Conservation (phyloP, 2,888 invertebrate species). For the Iphiclides podalirius region DNA sequence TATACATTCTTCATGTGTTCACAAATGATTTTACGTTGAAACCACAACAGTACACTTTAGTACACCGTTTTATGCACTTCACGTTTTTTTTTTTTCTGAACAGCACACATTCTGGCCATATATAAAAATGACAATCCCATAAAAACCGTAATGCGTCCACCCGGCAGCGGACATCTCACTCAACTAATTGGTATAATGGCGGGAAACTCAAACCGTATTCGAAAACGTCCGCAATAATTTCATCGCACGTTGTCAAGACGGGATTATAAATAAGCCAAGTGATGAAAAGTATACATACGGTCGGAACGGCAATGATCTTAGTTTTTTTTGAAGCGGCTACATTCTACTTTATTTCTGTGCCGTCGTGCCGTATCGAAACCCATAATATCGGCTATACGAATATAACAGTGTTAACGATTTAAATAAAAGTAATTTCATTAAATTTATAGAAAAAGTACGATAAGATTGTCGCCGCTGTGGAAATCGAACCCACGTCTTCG, state of each 20-base stretch:
- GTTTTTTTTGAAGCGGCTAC: slow-evolving; percentile 51
- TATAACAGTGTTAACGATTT: neutral
- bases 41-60: neutral
- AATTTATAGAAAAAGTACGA: no score
- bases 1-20: no score
- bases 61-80: slow-evolving; percentile 18
- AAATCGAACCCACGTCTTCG: no score
- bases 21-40: neutral
- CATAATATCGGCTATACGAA: neutral
- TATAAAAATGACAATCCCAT: slow-evolving; percentile 40
- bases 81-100: neutral
- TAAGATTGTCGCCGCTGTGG: no score
- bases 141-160: slow-evolving; percentile 64
- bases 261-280: slow-evolving; percentile 71
- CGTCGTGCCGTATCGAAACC: slow-evolving; percentile 6
- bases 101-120: neutral
- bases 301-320: slow-evolving; percentile 69
- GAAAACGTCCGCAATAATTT: slow-evolving; percentile 69
- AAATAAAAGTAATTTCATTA: no score
- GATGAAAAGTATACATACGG: slow-evolving; percentile 74
- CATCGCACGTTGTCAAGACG: slow-evolving; percentile 61
- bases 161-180: slow-evolving; percentile 73
- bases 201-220: slow-evolving; percentile 63
- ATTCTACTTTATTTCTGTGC: slow-evolving; percentile 36
- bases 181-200: slow-evolving; percentile 77